These are phyloP conservation scores for Corythornis madagascariensis DNA, from an alignment of 2,113 vertebrate genomes.

Conservation along the genomic window DNA sequence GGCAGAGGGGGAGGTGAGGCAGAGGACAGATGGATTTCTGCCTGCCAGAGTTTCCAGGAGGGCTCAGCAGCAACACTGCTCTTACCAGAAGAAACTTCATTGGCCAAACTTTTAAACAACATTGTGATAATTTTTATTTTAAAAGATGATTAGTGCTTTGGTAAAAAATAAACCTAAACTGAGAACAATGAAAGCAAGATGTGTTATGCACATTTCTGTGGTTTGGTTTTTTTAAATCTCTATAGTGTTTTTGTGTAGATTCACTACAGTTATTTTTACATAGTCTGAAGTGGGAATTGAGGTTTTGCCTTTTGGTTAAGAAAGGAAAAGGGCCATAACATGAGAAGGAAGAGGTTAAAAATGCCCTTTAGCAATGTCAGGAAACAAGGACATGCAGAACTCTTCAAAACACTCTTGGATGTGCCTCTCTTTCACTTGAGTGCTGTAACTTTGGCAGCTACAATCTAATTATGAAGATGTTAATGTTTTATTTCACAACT, in stretches of 20 bases:
- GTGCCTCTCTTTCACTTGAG: neutral
- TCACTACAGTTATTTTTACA: neutral
- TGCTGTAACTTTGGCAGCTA: neutral
- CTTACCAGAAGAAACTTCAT: neutral
- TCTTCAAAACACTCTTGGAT: neutral
- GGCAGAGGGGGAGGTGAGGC: neutral
- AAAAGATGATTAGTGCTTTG: neutral
- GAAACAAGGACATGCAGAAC: neutral
- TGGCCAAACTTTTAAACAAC: neutral
- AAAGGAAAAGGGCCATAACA: neutral
- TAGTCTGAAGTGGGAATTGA: neutral
- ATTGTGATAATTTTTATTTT: neutral
- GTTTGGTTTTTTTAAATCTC: neutral
- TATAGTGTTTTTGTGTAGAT: neutral
- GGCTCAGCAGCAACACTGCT: neutral
- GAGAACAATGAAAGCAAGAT: neutral
- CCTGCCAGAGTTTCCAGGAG: neutral
- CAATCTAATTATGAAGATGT: neutral
- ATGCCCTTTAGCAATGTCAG: neutral
- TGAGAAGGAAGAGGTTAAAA: neutral
- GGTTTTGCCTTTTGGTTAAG: neutral
- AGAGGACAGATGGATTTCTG: neutral
- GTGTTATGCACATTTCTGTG: neutral
- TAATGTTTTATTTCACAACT: conserved; percentile 8
- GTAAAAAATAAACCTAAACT: neutral